Base-by-base conservation (phyloP, 2,113 vertebrate genomes). In the Cichladusa arquata region DNA sequence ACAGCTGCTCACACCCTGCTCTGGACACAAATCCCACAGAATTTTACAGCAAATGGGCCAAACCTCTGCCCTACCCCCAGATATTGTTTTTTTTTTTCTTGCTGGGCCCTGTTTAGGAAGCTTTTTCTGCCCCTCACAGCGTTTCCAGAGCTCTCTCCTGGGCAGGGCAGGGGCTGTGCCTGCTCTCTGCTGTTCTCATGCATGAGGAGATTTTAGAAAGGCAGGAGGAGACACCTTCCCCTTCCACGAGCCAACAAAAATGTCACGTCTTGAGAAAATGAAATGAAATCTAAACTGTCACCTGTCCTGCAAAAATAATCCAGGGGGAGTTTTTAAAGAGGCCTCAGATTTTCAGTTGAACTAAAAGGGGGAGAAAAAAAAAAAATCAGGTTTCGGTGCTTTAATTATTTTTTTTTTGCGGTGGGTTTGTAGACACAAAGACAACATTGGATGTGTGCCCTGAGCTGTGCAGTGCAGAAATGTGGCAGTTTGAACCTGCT, bases 201-300 rank as follows among this genome's bases (percentile, higher is more conserved):
- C 90, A 9, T 47, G 81, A 6, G 2, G 20, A 71, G 60, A 69
- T 19, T 85, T 73, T 13, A 83, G 79, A 86, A 70, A 95, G 60
- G 78, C 81, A 25, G 34, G 51, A 28, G 34, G 51, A 86, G 94
- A 51, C 14, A 58, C 93, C 76, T 92, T 95, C 79, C 85, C 90
- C 23, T 92, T 54, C 2, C 44, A 9, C 0, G 56, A 96, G 92
- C 93, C 94, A 94, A 96, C 85, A 86, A 82, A 92, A 95, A 93
- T 96, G 92, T 91, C 95, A 88, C 19, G 6, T 93, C 87, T 56
- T 81, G 71, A 88, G 92, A 86, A 93, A 95, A 73, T 5, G 24
- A 88, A 88, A 82, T 86, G 23, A 73, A 96, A 94, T 71, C 87
- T n/a, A 40, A 42, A 24, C 78, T 17, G 33, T 82, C 78, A 76